Conservation (phyloP, 2,797 vertebrate genomes). For the Jordanella pulchra region DNA sequence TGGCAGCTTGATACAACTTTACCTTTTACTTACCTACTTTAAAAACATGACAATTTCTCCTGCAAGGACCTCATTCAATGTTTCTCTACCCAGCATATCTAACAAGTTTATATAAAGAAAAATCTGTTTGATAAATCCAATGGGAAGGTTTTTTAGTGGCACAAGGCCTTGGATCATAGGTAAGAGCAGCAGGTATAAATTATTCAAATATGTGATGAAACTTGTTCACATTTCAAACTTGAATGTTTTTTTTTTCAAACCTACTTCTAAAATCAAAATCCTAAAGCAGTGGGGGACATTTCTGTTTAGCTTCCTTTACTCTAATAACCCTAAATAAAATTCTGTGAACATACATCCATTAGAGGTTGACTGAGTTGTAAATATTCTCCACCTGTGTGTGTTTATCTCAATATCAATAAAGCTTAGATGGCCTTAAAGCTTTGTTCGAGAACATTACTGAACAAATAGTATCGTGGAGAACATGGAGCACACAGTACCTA, state of each 20-base stretch:
- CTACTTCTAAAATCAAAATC: neutral
- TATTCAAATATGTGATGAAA: slow-evolving; percentile 1
- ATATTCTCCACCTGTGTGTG: neutral
- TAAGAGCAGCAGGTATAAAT: slow-evolving; percentile 19
- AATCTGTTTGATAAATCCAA: neutral
- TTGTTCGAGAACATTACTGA: neutral
- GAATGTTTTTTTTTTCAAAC: too few relatives aligned
- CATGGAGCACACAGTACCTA: too few relatives aligned
- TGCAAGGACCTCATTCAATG: slow-evolving; percentile 14
- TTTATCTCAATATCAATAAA: neutral
- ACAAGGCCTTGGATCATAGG: slow-evolving; percentile 15
- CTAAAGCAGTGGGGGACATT: neutral
- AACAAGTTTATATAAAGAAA: slow-evolving; percentile 26
- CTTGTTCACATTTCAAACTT: neutral
- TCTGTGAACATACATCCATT: neutral
- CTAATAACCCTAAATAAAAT: too few relatives aligned
- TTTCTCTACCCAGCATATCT: slow-evolving; percentile 17
- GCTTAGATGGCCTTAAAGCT: neutral
- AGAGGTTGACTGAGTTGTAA: neutral
- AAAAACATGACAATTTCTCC: slow-evolving; percentile 28
- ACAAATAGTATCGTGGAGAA: too few relatives aligned
- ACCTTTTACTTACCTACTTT: slow-evolving; percentile 29
- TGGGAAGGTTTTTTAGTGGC: neutral
- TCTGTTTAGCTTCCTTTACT: neutral
- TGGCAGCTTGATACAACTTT: slow-evolving; percentile 34